Conservation (phyloP, 2,113 vertebrate genomes). For the Perca fluviatilis region DNA sequence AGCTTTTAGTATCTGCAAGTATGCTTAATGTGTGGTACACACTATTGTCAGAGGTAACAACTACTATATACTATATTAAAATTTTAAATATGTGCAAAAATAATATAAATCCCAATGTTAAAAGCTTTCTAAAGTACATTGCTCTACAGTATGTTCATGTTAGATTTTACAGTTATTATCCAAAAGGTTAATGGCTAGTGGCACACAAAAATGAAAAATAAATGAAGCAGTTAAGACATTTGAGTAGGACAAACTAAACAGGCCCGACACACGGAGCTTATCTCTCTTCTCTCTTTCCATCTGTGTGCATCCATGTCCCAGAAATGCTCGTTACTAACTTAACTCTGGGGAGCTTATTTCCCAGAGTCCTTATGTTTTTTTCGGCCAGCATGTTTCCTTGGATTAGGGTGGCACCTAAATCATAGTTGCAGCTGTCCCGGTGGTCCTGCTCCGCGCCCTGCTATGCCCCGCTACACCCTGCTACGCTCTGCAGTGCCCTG, state of each 20-base stretch:
- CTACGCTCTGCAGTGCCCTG: too few relatives aligned
- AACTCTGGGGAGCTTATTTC: too few relatives aligned
- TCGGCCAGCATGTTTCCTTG: too few relatives aligned
- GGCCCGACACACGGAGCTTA: too few relatives aligned
- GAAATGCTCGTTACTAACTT: too few relatives aligned
- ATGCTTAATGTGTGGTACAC: not conserved
- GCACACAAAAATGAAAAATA: constrained; percentile 5
- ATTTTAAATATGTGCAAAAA: not conserved
- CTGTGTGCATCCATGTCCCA: too few relatives aligned
- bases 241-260: not conserved
- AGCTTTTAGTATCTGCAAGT: not conserved
- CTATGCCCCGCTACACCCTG: too few relatives aligned
- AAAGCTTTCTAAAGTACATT: not conserved
- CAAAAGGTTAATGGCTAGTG: not conserved
- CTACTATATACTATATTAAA: not conserved
- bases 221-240: not conserved
- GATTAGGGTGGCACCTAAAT: too few relatives aligned
- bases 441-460: too few relatives aligned
- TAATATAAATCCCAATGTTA: not conserved
- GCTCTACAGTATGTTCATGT: not conserved
- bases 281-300: too few relatives aligned
- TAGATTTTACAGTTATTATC: not conserved
- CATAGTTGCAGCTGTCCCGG: too few relatives aligned
- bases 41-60: not conserved
- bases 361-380: too few relatives aligned